Evolutionary conservation across 2,797 vertebrate species (phyloP).

Genomic region (Toxotes lorentzi): DNA sequence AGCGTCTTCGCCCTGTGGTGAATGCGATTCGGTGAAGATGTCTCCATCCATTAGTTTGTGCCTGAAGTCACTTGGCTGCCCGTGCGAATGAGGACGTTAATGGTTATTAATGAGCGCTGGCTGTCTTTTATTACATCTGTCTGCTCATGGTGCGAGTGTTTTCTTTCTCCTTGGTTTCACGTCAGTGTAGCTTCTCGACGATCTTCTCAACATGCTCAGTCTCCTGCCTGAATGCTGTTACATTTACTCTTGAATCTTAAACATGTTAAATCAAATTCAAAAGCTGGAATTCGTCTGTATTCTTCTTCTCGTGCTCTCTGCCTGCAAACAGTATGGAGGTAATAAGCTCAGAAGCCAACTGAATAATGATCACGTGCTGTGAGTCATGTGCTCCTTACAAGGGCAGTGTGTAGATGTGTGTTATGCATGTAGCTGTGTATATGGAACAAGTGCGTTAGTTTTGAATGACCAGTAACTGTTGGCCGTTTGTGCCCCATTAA

Average conservation of each 20-base stretch:
- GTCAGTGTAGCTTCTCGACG: neutral
- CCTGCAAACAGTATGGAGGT: constrained; percentile 24
- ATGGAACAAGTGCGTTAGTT: constrained; percentile 10
- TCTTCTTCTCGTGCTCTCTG: neutral
- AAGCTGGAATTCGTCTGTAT: neutral
- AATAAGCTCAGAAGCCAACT: constrained; percentile 57
- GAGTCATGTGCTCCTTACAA: constrained; percentile 44
- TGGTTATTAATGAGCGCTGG: constrained; percentile 40
- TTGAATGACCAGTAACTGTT: constrained; percentile 24
- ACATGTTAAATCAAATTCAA: neutral
- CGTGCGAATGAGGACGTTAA: constrained; percentile 26
- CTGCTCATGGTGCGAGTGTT: constrained; percentile 5
- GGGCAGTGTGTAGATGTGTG: constrained; percentile 1
- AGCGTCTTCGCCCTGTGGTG: constrained; percentile 23
- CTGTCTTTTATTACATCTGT: constrained; percentile 18
- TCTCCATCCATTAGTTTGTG: constrained; percentile 43
- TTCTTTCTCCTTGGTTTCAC: neutral
- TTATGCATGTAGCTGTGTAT: constrained; percentile 20
- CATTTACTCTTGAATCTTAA: neutral
- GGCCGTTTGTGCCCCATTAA: constrained; percentile 53
- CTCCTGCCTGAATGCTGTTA: neutral
- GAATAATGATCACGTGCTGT: constrained; percentile 44
- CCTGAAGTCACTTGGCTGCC: constrained; percentile 24
- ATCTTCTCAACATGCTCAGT: constrained; percentile 1
- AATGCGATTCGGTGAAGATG: constrained; percentile 38